phyloP scores from a whole-genome alignment of 2,888 invertebrate species.

The Oasisia sp. region DNA sequence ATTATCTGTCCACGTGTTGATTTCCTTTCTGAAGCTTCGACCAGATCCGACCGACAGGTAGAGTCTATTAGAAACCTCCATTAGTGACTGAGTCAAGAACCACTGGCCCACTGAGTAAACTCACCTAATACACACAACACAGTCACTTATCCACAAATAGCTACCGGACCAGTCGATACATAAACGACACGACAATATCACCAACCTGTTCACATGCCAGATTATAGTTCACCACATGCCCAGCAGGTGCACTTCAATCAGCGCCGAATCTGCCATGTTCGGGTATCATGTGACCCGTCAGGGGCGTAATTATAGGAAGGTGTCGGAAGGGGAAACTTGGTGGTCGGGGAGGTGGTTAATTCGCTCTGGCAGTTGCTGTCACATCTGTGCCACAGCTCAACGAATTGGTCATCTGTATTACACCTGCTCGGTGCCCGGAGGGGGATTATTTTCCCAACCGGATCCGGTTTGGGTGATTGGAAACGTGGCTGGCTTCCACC shows the following conservation, averaged over 20 bases:
- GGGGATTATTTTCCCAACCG: neutral
- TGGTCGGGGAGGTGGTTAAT: neutral
- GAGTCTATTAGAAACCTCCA: constrained; percentile 5
- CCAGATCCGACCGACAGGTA: neutral
- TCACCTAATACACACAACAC: neutral
- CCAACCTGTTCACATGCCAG: neutral
- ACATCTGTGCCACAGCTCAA: neutral
- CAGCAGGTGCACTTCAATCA: constrained; percentile 6
- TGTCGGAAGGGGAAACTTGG: neutral
- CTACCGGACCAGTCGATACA: neutral
- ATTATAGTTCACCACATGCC: neutral
- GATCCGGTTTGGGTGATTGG: neutral
- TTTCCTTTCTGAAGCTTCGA: neutral
- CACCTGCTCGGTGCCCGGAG: neutral
- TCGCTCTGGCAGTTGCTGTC: neutral
- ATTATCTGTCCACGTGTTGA: neutral
- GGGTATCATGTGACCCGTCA: neutral
- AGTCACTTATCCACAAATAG: neutral
- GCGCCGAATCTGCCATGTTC: neutral
- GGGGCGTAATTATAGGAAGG: neutral
- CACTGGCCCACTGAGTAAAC: neutral
- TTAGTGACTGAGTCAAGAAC: neutral
- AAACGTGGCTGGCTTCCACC: neutral
- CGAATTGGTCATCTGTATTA: neutral
- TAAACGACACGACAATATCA: neutral